Base-by-base conservation (phyloP, 2,888 invertebrate genomes). In the Drosophila mimetica region DNA sequence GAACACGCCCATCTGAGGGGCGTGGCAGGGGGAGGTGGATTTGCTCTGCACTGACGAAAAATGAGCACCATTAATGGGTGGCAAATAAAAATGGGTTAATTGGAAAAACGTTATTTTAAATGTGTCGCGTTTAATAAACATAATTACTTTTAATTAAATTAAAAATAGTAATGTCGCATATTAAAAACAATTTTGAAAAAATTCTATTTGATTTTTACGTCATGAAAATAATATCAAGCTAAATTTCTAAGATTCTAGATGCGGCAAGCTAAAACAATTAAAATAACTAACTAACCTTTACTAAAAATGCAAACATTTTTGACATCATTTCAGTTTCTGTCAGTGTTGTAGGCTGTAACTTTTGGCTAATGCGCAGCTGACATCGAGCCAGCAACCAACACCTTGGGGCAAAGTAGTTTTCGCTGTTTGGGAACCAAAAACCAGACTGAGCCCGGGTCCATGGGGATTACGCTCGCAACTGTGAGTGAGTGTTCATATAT, bases 381-480 rank as follows among this genome's bases (percentile, higher is more conserved):
- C 84, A 59, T 39, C 59, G 63, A 25, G 50, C 61, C 55, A 44
- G 34, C 53, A 36, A 16, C 53, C 50, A 37, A 64, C 63, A 86
- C 86, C 84, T 86, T 75, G 79, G 59, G 41, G 77, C 83, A 84
- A 86, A 84, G 83, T 84, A 84, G 83, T 85, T 85, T 87, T 85
- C 76, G 79, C 78, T 85, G 87, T 84, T 74, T 61, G 70, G 70
- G 42, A 61, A 39, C 69, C 69, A 8, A 51, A 69, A 69, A 69
- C 57, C 59, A 58, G 59, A 60, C 58, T 57, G n/a, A 58, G 14
- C 9, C 51, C 36, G 46, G 61, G 42, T 79, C 77, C 80, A 55
- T 57, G 78, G 86, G 86, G 73, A 86, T 63, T 83, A 64, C 58
- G 47, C 63, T 34, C 20, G 50, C 22, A 36, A 39, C 34, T 9